Evolutionary conservation across 2,113 vertebrate species (phyloP).

Genomic region (Poecile atricapillus): DNA sequence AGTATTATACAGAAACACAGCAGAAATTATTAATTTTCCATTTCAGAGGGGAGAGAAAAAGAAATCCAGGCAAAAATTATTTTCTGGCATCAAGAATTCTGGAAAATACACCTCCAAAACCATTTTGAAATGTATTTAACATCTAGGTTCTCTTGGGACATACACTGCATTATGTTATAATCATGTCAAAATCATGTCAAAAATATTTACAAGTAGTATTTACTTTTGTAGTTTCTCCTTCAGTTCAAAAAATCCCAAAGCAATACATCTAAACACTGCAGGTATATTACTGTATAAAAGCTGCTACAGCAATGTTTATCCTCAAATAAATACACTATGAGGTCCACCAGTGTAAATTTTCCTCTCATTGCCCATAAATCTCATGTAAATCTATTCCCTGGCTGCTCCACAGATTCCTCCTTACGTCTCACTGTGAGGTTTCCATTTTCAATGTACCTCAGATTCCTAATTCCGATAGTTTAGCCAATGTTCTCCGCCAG

Average conservation of each 20-base stretch:
- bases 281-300: background rate
- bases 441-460: background rate
- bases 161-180: background rate
- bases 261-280: background rate
- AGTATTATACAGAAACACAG: background rate
- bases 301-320: background rate
- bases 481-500: background rate
- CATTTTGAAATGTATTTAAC: background rate
- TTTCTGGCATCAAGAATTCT: background rate
- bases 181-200: background rate
- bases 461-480: background rate
- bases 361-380: background rate
- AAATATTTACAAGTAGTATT: slow-evolving; percentile 8
- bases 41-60: background rate
- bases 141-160: background rate
- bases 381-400: background rate
- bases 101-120: background rate
- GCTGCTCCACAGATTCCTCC: background rate
- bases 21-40: background rate
- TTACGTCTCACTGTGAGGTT: background rate
- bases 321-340: background rate
- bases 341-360: background rate
- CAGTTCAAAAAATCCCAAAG: slow-evolving; percentile 2
- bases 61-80: background rate
- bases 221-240: slow-evolving; percentile 15